phyloP scores from a whole-genome alignment of 2,797 vertebrate species.

The Saxicola maurus region DNA sequence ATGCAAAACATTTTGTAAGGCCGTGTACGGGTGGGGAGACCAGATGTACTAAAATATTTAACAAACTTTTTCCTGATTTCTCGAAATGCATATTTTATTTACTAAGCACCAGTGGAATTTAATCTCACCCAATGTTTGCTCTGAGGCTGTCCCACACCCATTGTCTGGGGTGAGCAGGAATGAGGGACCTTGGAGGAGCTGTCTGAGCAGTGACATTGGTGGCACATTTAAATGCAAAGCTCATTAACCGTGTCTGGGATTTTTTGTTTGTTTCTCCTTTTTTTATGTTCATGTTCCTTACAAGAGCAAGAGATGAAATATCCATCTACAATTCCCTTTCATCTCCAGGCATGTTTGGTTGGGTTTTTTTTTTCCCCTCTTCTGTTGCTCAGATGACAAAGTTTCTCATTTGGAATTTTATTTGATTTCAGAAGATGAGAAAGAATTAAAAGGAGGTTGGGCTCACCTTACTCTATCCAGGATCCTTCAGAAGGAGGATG shows the following conservation, averaged over 20 bases:
- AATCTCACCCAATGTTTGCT: not conserved
- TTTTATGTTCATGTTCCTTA: not conserved
- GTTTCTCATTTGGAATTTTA: constrained; percentile 12
- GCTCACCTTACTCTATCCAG: not conserved
- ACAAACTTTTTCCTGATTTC: constrained; percentile 43
- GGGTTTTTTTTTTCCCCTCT: rapidly evolving
- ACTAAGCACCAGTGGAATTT: not conserved
- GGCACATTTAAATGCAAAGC: constrained; percentile 18
- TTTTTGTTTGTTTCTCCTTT: not conserved
- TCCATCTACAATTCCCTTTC: constrained; percentile 27
- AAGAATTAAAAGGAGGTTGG: constrained; percentile 10
- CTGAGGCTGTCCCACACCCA: not conserved
- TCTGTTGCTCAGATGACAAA: constrained; percentile 9
- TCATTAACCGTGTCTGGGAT: not conserved
- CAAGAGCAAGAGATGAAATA: constrained; percentile 16
- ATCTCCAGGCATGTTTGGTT: not conserved
- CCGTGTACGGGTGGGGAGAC: not conserved
- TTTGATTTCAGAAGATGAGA: constrained; percentile 51
- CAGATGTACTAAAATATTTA: constrained; percentile 66
- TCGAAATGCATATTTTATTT: not conserved
- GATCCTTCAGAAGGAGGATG: not conserved
- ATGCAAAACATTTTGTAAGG: constrained; percentile 60
- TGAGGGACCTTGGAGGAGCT: not conserved
- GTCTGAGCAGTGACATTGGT: not conserved
- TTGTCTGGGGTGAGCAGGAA: not conserved